phyloP scores from a whole-genome alignment of 2,797 vertebrate species.

The Pantherophis vulpinus region DNA sequence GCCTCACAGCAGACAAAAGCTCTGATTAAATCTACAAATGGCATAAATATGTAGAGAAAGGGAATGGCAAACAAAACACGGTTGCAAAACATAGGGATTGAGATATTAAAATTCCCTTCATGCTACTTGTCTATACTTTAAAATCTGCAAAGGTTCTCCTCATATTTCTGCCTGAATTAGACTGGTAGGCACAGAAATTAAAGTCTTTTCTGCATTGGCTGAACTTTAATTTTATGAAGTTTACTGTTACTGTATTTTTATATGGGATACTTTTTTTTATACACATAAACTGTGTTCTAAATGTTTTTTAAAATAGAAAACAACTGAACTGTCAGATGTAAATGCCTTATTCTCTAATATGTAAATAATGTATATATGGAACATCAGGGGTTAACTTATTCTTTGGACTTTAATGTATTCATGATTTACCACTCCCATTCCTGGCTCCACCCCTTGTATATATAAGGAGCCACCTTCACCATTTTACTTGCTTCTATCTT shows the following conservation, averaged over 20 bases:
- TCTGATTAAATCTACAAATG: not conserved
- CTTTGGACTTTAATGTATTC: no score
- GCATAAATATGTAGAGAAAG: constrained; percentile 14
- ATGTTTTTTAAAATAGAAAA: not conserved
- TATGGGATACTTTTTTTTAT: not conserved
- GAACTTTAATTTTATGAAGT: not conserved
- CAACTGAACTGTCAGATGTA: no score
- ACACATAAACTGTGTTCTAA: not conserved
- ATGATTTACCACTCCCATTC: no score
- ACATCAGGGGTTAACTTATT: no score
- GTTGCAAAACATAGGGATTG: not conserved
- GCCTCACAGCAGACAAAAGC: not conserved
- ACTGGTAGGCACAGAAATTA: not conserved
- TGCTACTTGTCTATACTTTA: not conserved
- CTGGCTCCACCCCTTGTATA: no score
- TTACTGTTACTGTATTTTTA: not conserved
- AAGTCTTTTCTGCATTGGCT: not conserved
- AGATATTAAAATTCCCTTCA: not conserved
- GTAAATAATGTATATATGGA: no score
- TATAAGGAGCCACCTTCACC: no score
- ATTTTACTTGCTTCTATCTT: no score
- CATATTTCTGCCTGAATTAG: not conserved
- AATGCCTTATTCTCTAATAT: no score
- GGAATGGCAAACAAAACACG: accelerated
- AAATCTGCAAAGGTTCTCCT: not conserved